Evolutionary conservation across 2,113 vertebrate genomes (phyloP).

Genomic region (Notechis scutatus): DNA sequence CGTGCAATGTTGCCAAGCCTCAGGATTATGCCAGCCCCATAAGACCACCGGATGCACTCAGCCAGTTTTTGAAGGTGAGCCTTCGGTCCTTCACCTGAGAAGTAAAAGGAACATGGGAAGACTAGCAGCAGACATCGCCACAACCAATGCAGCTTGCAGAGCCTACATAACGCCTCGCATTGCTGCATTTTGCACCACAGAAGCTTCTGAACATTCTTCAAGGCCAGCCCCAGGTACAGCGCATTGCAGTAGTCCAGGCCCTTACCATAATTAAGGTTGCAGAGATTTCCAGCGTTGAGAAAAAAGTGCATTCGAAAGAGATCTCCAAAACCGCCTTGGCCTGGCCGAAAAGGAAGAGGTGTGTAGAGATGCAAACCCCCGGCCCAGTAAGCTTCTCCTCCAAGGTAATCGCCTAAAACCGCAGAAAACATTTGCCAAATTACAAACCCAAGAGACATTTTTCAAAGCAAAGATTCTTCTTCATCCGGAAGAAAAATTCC

Average conservation of each 20-base stretch:
- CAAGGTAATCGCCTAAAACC: conserved; percentile 86
- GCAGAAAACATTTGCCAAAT: neutral
- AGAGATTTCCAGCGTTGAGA: conserved; percentile 96
- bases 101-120: neutral
- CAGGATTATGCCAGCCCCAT: conserved; percentile 86
- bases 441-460: neutral
- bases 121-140: neutral
- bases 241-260: neutral
- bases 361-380: conserved; percentile 91
- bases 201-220: neutral
- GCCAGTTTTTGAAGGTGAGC: conserved; percentile 87
- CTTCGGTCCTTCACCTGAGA: conserved; percentile 84
- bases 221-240: neutral
- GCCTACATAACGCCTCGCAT: neutral
- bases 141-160: neutral
- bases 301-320: conserved; percentile 96
- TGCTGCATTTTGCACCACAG: neutral
- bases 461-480: neutral
- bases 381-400: conserved; percentile 94
- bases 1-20: conserved; percentile 92
- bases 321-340: conserved; percentile 87
- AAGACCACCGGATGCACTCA: conserved; percentile 93
- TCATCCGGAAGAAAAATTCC: neutral
- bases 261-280: conserved; percentile 94
- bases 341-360: conserved; percentile 89